These are phyloP conservation scores for Trichopoda pennipes DNA, from an alignment of 2,888 invertebrate species.

Conservation along the genomic window DNA sequence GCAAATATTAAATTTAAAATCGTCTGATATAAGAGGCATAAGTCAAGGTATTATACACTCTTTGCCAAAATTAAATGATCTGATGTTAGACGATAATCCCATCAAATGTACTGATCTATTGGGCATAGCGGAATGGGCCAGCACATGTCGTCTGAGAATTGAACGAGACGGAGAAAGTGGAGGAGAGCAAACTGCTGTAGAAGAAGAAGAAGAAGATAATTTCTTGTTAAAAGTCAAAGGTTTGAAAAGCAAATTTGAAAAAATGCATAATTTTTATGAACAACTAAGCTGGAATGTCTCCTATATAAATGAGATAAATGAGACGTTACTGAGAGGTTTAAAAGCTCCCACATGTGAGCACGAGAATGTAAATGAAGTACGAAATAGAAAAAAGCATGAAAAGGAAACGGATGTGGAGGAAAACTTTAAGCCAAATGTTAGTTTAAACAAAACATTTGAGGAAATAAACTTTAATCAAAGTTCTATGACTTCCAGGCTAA, in stretches of 20 bases:
- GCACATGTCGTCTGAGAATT: conserved; percentile 75
- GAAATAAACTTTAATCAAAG: conserved; percentile 55
- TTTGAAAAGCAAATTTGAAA: conserved; percentile 76
- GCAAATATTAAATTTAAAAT: conserved; percentile 78
- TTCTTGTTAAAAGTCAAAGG: conserved; percentile 63
- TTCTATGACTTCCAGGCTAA: conserved; percentile 49
- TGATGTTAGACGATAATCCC: conserved; percentile 80
- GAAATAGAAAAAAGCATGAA: neutral
- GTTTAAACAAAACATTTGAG: conserved; percentile 12
- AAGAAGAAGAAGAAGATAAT: conserved; percentile 18
- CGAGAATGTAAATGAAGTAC: conserved; percentile 3
- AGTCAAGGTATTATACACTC: conserved; percentile 80
- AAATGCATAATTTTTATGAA: conserved; percentile 76
- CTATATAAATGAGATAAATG: neutral
- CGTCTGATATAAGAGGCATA: conserved; percentile 77
- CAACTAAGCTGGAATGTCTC: conserved; percentile 72
- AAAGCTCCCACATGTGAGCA: conserved; percentile 62
- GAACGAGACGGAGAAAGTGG: conserved; percentile 45
- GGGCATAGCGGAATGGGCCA: conserved; percentile 80
- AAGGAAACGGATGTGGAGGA: neutral
- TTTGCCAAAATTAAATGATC: conserved; percentile 78
- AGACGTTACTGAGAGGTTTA: neutral
- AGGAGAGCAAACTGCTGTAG: neutral
- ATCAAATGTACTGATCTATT: conserved; percentile 80
- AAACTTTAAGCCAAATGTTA: neutral